Conservation (phyloP, 2,797 vertebrate genomes). For the Alca torda region DNA sequence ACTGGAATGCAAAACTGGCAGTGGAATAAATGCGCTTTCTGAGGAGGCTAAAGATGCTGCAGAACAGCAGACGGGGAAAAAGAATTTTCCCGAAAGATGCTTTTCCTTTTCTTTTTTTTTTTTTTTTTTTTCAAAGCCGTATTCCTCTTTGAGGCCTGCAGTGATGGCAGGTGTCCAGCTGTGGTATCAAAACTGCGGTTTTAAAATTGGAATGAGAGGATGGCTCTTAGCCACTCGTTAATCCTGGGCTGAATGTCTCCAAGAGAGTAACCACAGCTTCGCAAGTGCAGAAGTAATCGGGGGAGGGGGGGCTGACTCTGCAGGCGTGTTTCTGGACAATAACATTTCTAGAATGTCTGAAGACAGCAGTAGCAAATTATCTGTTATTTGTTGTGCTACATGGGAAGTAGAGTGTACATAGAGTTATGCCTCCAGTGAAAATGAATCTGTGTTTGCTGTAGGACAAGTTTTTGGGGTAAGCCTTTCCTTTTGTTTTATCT, state of each 20-base stretch:
- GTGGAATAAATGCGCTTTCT: not conserved
- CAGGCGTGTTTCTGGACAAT: not conserved
- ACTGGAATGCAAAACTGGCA: slow-evolving; percentile 28
- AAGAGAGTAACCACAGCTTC: not conserved
- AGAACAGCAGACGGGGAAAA: not conserved
- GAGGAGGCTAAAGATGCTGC: not conserved
- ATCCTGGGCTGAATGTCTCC: slow-evolving; percentile 32
- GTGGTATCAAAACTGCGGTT: slow-evolving; percentile 10
- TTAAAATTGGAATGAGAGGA: slow-evolving; percentile 33
- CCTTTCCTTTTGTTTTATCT: not conserved
- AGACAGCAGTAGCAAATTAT: not conserved
- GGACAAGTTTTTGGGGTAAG: not conserved
- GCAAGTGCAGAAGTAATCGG: not conserved
- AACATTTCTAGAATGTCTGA: not conserved
- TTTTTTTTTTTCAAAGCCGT: not conserved
- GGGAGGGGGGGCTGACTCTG: not conserved
- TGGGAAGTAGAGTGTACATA: not conserved
- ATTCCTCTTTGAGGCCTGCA: slow-evolving; percentile 38
- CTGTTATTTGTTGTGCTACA: not conserved
- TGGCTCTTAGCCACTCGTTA: slow-evolving; percentile 40
- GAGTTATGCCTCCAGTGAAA: not conserved
- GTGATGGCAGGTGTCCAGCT: slow-evolving; percentile 41
- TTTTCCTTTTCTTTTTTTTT: not conserved
- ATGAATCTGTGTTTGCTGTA: slow-evolving; percentile 1
- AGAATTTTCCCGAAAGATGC: not conserved